Base-by-base conservation (phyloP, 2,113 vertebrate species). In the Pedionomus torquatus region DNA sequence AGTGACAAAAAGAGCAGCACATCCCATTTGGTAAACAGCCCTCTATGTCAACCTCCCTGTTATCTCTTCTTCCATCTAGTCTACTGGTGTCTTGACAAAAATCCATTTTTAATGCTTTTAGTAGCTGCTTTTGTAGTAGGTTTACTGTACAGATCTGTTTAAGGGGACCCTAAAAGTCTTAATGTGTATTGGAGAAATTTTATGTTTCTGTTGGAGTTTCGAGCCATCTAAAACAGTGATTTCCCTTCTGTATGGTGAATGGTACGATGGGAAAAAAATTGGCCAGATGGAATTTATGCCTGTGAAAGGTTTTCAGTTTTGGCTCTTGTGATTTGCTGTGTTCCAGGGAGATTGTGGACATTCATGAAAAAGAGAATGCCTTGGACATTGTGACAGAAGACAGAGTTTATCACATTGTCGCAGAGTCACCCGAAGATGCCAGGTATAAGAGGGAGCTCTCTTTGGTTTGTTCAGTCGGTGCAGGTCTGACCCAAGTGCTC, bases 321-420 rank as follows among this genome's bases (percentile, higher is more conserved):
- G 48, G 7, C 43, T 95, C 11, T 69, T 71, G 30, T 75, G n/a
- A 26, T 83, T 91, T 82, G 37, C 44, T 96, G 25, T 96, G 19
- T 97, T 98, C 44, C 98, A 99, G 99, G 84, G 99, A 99, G 95
- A 99, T 99, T 35, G 98, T 99, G 84, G 99, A 99, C 91, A 99
- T 99, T 82, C 99, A 99, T 10, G 99, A 99, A 86, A 99, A 99
- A 96, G 99, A 99, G 96, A 99, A 99, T 11, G 99, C 99, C 60
- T 96, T 99, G 96, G 99, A 99, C 97, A 96, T 99, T 13, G 99
- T 99, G 94, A 99, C 99, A 4, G 98, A 99, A 26, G 99, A 99
- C 76, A 98, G 99, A 95, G 98, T 99, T 35, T 99, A 99, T 95
- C 99, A 99, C 86, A 99, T 99, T 86, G 99, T 99, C 25, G 99